Base-by-base conservation (phyloP, 2,888 invertebrate species). In the Patella depressa region DNA sequence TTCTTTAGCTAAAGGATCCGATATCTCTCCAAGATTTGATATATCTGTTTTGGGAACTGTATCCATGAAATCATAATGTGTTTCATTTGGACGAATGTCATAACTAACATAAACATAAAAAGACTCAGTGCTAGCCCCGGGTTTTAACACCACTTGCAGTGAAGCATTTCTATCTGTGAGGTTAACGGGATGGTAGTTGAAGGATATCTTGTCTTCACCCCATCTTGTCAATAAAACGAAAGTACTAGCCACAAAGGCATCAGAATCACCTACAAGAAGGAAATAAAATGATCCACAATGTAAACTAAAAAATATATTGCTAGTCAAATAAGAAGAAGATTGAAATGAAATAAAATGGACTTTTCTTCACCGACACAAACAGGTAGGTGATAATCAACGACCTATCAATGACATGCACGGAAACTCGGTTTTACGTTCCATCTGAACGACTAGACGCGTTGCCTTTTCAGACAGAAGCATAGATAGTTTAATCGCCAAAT, bases 51-150 rank as follows among this genome's bases (percentile, higher is more conserved):
- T 83, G 54, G 90, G 90, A 17, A 89, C 82, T 17, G 79, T 80
- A n/a, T 81, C 84, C 72, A 78, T 82, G 76, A 84, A 88, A 72
- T 89, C 85, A 80, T 87, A 85, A 79, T 88, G 85, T 1, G 90
- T 89, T 69, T 87, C 85, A 79, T 90, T 90, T 0, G 91, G 91
- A 45, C 82, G 86, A n/a, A 82, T 86, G 29, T 85, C 83, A 77
- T 85, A 86, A 79, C 83, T 81, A 4, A 88, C 70, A 71, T 80
- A 85, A 14, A 89, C 87, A 34, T 84, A 77, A 71, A 82, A 86
- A 11, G 71, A 78, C 34, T 86, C 85, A n/a, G 79, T 76, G 14
- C 71, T 75, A 53, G 80, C 79, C 5, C 75, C 79, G 3, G 90
- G 89, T 19, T 83, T 74, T 7, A 90, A 70, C 5, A 88, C 82